Conservation (phyloP, 2,888 invertebrate species). For the Taenaris catops region DNA sequence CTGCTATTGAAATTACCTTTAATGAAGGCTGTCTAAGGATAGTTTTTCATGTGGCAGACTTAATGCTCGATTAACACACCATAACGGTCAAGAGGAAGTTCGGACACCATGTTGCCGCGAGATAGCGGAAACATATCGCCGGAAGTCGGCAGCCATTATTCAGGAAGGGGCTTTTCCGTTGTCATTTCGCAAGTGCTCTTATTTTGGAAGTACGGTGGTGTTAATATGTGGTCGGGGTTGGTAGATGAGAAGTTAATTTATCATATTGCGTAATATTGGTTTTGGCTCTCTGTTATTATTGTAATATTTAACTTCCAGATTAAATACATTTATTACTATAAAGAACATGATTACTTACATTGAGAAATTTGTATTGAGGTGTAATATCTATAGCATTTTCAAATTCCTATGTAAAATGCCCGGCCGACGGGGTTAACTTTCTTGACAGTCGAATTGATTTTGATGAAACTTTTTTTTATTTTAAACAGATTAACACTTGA, state of each 20-base stretch:
- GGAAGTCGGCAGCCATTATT: slow-evolving; percentile 72
- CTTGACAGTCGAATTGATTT: no score
- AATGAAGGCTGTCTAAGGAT: slow-evolving; percentile 36
- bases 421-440: no score
- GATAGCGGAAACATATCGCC: slow-evolving; percentile 78
- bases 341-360: no score
- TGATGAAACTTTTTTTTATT: no score
- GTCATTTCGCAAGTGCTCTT: slow-evolving; percentile 63
- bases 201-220: slow-evolving; percentile 34
- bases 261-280: slow-evolving; percentile 1
- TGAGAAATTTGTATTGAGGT: no score
- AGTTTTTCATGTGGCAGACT: slow-evolving; percentile 70
- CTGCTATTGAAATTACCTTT: slow-evolving; percentile 41
- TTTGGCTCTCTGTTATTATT: no score
- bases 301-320: no score
- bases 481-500: no score
- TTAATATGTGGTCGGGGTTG: slow-evolving; percentile 8
- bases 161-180: slow-evolving; percentile 67
- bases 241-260: slow-evolving; percentile 12
- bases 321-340: no score
- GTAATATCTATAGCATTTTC: no score
- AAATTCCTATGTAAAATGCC: no score
- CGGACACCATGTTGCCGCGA: slow-evolving; percentile 65
- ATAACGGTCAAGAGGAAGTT: slow-evolving; percentile 73
- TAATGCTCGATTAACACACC: slow-evolving; percentile 76